Evolutionary conservation across 1,140 invertebrate species (phyloP), one percentile per base, ranked within the genome.

Genomic region (Musca vetustissima): DNA sequence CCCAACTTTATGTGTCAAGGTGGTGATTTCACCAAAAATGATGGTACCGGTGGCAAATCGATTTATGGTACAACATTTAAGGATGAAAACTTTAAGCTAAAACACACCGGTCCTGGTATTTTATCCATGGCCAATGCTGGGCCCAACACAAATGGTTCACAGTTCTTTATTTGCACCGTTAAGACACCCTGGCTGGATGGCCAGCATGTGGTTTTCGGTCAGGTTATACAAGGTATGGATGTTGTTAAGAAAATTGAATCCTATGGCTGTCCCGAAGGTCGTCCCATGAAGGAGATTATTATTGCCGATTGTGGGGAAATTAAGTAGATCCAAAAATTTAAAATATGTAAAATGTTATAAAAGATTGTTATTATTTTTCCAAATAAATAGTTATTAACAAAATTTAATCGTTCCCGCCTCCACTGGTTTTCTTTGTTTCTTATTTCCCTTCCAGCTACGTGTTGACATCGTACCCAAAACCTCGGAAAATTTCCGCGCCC

Each of bases 1-100:
- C 96, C 96, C 68, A 95, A 96, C 79, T 98, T 98, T 85, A 98
- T 98, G 96, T 93, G 93, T 80, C 96, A 98, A 85, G 92, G 93
- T 32, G 94, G 94, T 70, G 95, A 98, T 80, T 98, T 97, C 77
- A 97, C 95, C 52, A 91, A 92, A 75, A 90, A 94, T 84, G 95
- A 97, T 83, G 95, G 95, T 76, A 98, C 95, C 83, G 96, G 95
- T 57, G 96, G 95, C 47, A 95, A 95, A 84, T 97, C 94, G 69
- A 97, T 98, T 81, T 97, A 96, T 76, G 96, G 96, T 1, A 87
- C 88, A 64, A 97, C 96, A 83, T 98, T 98, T 82, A 89, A 88
- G 17, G 97, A 98, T 83, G 97, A 98, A 84, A 98, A 98, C 86
- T 98, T 98, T 84, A 84, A 85, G 21, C 84, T 97, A 79, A 95